Base-by-base conservation (phyloP, 2,113 vertebrate genomes). In the Todiramphus chloris region DNA sequence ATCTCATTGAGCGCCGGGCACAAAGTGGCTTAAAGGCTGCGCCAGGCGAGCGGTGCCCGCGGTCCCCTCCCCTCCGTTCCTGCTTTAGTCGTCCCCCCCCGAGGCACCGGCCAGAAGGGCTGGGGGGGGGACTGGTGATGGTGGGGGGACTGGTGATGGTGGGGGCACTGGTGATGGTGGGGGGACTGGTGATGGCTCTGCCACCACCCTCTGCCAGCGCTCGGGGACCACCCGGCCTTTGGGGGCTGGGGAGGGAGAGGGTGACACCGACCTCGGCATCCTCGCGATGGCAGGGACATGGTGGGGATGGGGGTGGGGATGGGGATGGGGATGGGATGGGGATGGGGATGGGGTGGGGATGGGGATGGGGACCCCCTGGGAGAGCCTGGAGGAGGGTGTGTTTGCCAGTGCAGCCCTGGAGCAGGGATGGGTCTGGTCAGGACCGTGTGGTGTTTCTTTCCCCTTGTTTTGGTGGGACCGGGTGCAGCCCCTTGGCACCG, bases 1-100 rank as follows among this genome's bases (percentile, higher is more conserved):
- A 97, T 95, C 89, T 77, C 69, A 93, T 97, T 97, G 97, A 88
- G 96, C 98, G 72, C 97, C 70, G 98, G 97, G 97, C 97, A 97
- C 98, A 97, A 93, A 97, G 94, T 69, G 94, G 96, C 92, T 97
- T 46, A 89, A 90, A 85, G 98, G 98, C 98, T 98, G 98, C 80
- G 96, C 93, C 82, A 85, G 93, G 91, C 35, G 87, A 96, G 98
- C 93, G 98, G 97, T 63, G 87, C 96, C 4, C 91, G 90, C 96
- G 96, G 88, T 93, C 88, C 94, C 80, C 19, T 93, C 79, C 19
- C 74, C 94, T 87, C 62, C 70, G 75, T 89, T 84, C 94, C 89
- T 51, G 78, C 89, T 94, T 94, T 87, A 96, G 92, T 94, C 55
- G 25, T 93, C 97, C 98, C 97, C 91, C 41, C 97, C 91, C 41